A percentile compares a stretch with the other conserved stretches of the same genome.
phyloP scores from a whole-genome alignment of 2,113 vertebrate genomes.

The Sinocyclocheilus anophthalmus region DNA sequence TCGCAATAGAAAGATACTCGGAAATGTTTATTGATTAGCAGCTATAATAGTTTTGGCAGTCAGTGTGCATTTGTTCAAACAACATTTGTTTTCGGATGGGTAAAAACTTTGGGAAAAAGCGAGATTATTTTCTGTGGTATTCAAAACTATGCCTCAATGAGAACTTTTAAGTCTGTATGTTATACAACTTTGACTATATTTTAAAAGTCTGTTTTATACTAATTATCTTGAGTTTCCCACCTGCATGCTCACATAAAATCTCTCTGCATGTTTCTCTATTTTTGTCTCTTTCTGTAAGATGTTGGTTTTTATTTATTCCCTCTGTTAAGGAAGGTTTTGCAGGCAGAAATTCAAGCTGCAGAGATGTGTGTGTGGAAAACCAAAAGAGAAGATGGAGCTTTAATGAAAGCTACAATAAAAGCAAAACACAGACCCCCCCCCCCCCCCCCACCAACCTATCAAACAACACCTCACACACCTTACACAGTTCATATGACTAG shows the following conservation, averaged over 20 bases:
- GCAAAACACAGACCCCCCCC: neutral
- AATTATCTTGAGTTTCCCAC: neutral
- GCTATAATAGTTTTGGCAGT: neutral
- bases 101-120: neutral
- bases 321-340: constrained; percentile 13
- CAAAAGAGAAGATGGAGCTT: constrained; percentile 21
- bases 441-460: neutral
- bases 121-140: no score
- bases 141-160: neutral
- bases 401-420: constrained; percentile 20
- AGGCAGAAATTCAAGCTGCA: neutral
- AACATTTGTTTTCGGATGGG: neutral
- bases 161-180: neutral
- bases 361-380: constrained; percentile 25
- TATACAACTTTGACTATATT: neutral
- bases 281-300: neutral
- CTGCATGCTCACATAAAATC: neutral
- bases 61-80: neutral
- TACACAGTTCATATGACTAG: constrained; percentile 21
- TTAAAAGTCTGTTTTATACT: neutral
- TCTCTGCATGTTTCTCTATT: neutral
- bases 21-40: neutral
- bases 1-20: neutral
- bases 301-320: neutral
- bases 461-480: neutral